phyloP scores from a whole-genome alignment of 2,888 invertebrate genomes.

The Crepidodera aurea region DNA sequence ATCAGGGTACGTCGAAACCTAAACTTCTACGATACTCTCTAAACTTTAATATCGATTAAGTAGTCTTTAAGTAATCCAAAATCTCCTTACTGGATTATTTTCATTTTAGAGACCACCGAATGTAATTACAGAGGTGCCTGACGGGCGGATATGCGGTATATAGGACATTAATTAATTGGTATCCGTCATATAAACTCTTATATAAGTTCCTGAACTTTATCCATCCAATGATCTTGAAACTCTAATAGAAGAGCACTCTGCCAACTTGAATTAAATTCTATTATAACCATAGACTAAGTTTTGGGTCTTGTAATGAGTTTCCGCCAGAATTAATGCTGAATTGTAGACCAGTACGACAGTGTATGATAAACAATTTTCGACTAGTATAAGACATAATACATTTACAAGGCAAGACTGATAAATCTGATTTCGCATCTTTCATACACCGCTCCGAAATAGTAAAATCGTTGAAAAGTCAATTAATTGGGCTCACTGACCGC shows the following conservation, averaged over 20 bases:
- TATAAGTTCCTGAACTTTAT: slow-evolving; percentile 28
- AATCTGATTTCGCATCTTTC: too few species aligned
- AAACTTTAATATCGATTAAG: too few species aligned
- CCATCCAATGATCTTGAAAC: slow-evolving; percentile 29
- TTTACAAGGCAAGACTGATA: too few species aligned
- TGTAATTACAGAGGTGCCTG: slow-evolving; percentile 12
- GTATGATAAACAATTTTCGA: slow-evolving; percentile 15
- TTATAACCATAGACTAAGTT: slow-evolving; percentile 28
- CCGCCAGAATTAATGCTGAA: slow-evolving; percentile 28
- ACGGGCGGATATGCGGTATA: slow-evolving; percentile 9
- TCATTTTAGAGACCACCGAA: slow-evolving; percentile 2
- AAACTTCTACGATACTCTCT: too few species aligned
- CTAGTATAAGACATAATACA: too few species aligned
- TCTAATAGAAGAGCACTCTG: slow-evolving; percentile 26
- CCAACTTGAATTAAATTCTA: slow-evolving; percentile 29
- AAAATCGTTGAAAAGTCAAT: too few species aligned
- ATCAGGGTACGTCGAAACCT: too few species aligned
- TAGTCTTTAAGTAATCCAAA: too few species aligned
- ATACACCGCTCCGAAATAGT: too few species aligned
- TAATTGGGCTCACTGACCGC: too few species aligned
- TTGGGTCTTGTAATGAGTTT: slow-evolving; percentile 30
- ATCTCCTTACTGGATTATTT: background rate
- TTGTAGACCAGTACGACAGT: slow-evolving; percentile 18
- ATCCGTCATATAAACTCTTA: slow-evolving; percentile 26
- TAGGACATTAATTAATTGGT: slow-evolving; percentile 32